Conservation (phyloP, 1,140 invertebrate species). For the Micrasema longulum region DNA sequence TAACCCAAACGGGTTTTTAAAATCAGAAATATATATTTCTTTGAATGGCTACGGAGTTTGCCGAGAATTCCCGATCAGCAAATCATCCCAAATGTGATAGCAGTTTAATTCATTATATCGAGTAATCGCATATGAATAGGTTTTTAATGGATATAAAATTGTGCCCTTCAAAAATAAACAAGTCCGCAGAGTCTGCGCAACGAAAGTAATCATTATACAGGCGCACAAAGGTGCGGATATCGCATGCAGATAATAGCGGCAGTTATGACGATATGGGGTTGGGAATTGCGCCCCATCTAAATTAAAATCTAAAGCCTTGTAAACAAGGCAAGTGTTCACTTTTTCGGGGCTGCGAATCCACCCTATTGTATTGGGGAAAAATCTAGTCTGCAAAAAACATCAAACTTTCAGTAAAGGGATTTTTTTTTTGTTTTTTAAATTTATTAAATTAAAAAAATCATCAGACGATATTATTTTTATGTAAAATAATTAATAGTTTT, state of each 20-base stretch:
- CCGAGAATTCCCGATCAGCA: not conserved
- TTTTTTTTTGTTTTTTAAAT: too few species aligned
- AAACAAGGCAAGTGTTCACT: constrained; percentile 71
- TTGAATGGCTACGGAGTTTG: not conserved
- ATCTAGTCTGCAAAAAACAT: not conserved
- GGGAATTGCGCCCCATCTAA: constrained; percentile 65
- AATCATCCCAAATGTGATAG: constrained; percentile 10
- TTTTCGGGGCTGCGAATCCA: constrained; percentile 62
- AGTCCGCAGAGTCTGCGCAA: not conserved
- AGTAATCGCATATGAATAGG: constrained; percentile 70
- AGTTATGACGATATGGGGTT: not conserved
- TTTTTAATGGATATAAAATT: constrained; percentile 66
- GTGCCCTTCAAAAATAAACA: constrained; percentile 10
- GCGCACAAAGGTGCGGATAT: not conserved
- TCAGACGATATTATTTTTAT: too few species aligned
- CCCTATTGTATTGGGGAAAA: constrained; percentile 37
- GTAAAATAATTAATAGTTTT: too few species aligned
- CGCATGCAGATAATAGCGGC: too few species aligned
- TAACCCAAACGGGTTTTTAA: too few species aligned
- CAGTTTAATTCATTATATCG: constrained; percentile 64
- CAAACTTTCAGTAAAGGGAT: too few species aligned
- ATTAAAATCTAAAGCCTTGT: constrained; percentile 72
- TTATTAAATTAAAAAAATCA: too few species aligned
- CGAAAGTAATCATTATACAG: not conserved
- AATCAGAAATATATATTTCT: too few species aligned